Conservation (phyloP, 2,888 invertebrate species). For the Epistrophe grossulariae region DNA sequence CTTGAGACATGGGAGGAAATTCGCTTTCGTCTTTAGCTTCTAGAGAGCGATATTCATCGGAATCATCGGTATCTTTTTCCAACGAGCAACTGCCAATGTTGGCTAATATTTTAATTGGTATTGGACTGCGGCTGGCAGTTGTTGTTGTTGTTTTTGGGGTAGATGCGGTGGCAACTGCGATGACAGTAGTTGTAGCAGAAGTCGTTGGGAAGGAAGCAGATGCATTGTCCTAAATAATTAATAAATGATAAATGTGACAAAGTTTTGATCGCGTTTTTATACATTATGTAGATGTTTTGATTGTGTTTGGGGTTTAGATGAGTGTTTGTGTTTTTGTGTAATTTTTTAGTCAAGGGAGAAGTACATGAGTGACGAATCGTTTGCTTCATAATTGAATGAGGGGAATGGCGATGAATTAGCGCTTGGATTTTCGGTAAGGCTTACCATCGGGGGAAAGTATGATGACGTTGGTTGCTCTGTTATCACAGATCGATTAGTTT, state of each 20-base stretch:
- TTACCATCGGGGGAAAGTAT: conserved; percentile 75
- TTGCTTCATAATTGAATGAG: conserved; percentile 46
- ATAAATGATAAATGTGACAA: conserved; percentile 68
- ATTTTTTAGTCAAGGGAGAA: conserved; percentile 60
- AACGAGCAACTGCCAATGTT: conserved; percentile 75
- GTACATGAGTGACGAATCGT: conserved; percentile 52
- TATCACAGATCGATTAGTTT: conserved; percentile 82
- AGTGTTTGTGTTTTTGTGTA: conserved; percentile 31
- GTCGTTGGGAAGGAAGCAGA: conserved; percentile 62
- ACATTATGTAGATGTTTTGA: conserved; percentile 26
- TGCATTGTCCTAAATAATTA: conserved; percentile 69
- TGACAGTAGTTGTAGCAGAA: conserved; percentile 50
- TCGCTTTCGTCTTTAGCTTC: conserved; percentile 83
- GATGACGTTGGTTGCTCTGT: conserved; percentile 83
- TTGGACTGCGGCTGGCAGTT: conserved; percentile 61
- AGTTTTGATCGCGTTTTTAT: conserved; percentile 28
- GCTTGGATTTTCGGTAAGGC: conserved; percentile 44
- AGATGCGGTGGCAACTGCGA: conserved; percentile 41
- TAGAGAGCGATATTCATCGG: conserved; percentile 84
- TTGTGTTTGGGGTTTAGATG: conserved; percentile 29
- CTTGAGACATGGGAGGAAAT: conserved; percentile 78
- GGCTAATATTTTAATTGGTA: conserved; percentile 66
- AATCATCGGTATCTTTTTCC: conserved; percentile 80
- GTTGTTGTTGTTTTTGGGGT: conserved; percentile 14
- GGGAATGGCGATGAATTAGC: conserved; percentile 51